phyloP scores from a whole-genome alignment of 2,113 vertebrate genomes.

The Argyrosomus japonicus region DNA sequence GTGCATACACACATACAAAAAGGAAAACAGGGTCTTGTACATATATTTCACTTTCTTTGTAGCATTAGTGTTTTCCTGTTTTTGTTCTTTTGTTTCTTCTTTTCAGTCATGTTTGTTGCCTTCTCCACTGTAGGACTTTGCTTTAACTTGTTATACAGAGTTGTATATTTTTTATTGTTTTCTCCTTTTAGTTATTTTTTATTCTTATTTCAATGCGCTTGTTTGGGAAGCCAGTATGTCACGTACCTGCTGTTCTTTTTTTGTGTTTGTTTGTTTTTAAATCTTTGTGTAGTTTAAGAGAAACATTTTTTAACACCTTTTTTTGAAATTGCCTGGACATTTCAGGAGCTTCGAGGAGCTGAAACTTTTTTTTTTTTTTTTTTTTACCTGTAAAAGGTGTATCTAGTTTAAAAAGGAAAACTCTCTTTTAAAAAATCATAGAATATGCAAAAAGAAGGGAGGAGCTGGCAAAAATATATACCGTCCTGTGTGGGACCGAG shows the following conservation, averaged over 20 bases:
- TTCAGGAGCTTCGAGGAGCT: constrained; percentile 85
- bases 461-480: constrained; percentile 71
- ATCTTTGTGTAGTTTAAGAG: constrained; percentile 90
- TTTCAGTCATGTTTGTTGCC: constrained; percentile 87
- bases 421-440: constrained; percentile 78
- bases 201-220: constrained; percentile 77
- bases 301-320: constrained; percentile 84
- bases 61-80: constrained; percentile 97
- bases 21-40: constrained; percentile 99
- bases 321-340: constrained; percentile 91
- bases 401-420: constrained; percentile 83
- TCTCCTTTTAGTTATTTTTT: constrained; percentile 47
- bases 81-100: constrained; percentile 82
- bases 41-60: constrained; percentile 98
- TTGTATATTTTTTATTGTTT: constrained; percentile 89
- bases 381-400: constrained; percentile 87
- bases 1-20: constrained; percentile 80
- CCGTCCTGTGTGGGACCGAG: constrained; percentile 50
- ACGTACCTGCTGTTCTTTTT: constrained; percentile 84
- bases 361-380: constrained; percentile 75
- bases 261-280: constrained; percentile 85
- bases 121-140: constrained; percentile 90
- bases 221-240: constrained; percentile 84
- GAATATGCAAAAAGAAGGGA: constrained; percentile 87
- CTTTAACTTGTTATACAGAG: constrained; percentile 91